Evolutionary conservation across 2,797 vertebrate genomes (phyloP), one percentile per base, ranked within the genome.

Genomic region (Graptemys geographica): DNA sequence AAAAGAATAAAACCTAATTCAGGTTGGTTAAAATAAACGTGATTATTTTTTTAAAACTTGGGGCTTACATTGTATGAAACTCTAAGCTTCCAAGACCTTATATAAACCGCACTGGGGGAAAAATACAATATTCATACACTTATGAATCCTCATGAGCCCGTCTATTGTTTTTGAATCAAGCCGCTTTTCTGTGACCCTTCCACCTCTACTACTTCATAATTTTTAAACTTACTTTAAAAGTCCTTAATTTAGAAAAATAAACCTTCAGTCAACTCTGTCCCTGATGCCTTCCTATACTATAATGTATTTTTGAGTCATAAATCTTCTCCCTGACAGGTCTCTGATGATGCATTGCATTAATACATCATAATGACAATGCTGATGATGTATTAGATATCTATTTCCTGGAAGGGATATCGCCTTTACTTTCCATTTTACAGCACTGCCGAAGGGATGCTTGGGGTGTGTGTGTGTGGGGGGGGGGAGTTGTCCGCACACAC

Each of bases 321-420:
- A 98, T 98, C 97, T 97, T 95, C 86, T 53, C 57, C 81, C 90
- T 96, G 98, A 97, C 97, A 98, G 94, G 86, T 96, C 96, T 97
- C 95, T 97, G 97, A 97, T 98, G 98, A 98, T 98, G 90, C 96
- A 97, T 98, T 97, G 95, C 96, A 90, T 97, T 97, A 98, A 98
- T 98, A 97, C 92, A 97, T 98, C 97, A 97, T 96, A 95, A 97
- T 97, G 98, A 98, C 98, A 98, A 98, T 97, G 91, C 90, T 95
- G 93, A 94, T 90, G 96, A 98, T 97, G 93, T 94, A 97, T 97
- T 96, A 97, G 91, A 81, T 93, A 96, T 96, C 96, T 97, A 97
- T 96, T 96, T 98, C 97, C 95, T 96, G 93, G 97, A 97, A 96
- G 86, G 86, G 83, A 95, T 97, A 97, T 97, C 95, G 96, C 78